Percentiles rank a stretch among this genome's conserved stretches.
Conservation (phyloP, 2,888 invertebrate species). For the Brachyptera risi region DNA sequence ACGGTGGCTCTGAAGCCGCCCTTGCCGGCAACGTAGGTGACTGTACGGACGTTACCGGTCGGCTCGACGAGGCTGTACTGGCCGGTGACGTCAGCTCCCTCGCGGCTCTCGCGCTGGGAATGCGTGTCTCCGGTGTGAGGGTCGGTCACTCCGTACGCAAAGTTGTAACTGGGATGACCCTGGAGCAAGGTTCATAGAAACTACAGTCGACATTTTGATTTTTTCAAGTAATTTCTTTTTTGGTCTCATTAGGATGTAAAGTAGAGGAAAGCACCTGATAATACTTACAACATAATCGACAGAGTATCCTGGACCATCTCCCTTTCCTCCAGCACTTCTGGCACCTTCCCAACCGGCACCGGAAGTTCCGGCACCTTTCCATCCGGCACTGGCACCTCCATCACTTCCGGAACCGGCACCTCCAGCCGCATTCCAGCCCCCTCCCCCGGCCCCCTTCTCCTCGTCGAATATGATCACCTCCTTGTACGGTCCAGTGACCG, state of each 20-base stretch:
- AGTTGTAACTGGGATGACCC: background rate
- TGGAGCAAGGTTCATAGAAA: no score
- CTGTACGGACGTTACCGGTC: constrained; percentile 1
- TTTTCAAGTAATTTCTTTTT: no score
- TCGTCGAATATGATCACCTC: background rate
- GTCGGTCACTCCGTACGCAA: background rate
- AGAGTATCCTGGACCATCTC: background rate
- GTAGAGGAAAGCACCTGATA: no score
- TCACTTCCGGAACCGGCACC: background rate
- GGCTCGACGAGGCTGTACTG: constrained; percentile 5
- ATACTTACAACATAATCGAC: constrained; percentile 7
- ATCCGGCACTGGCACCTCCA: background rate
- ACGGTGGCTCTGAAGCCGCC: background rate
- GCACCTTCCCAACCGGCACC: background rate
- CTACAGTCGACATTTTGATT: no score
- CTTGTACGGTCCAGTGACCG: background rate
- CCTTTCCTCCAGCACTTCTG: background rate
- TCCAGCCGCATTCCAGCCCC: no score
- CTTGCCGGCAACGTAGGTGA: background rate
- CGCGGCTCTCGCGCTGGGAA: background rate
- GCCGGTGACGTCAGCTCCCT: constrained; percentile 6
- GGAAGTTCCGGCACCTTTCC: background rate
- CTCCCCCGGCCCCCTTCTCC: background rate
- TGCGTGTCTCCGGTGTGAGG: background rate
- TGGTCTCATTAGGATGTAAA: no score